Base-by-base conservation (phyloP, 2,797 vertebrate genomes). In the Sebastes taczanowskii region DNA sequence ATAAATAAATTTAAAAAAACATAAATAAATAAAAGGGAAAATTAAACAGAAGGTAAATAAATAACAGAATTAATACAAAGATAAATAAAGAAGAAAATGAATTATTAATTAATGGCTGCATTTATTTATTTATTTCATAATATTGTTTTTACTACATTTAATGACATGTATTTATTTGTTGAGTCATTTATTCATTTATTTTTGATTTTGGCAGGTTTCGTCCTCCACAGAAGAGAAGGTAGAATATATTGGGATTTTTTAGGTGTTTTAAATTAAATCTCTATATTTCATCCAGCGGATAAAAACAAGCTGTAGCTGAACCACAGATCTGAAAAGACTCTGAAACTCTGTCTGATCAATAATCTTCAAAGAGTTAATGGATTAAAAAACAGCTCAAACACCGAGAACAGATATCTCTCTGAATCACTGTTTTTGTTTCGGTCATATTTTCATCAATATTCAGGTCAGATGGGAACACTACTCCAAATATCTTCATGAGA, bases 341-440 rank as follows among this genome's bases (percentile, higher is more conserved):
- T 18, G 42, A 11, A 73, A 68, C 56, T 65, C 58, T 11, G 38
- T 34, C 16, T 65, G 32, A 80, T 82, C 63, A 42, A 69, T 77
- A 74, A 74, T 58, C 55, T 25, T 70, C 66, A 67, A 29, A 71
- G 46, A 27, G 5, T 61, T 11, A 27, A 4, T 11, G 22, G 46
- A 74, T 18, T 10, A 27, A 58, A 35, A 34, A 52, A 25, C 35
- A 4, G 5, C 73, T 70, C 46, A 14, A 58, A n/a, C 63, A 38
- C 34, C 3, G 20, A 62, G 22, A 30, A 20, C 7, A 18, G 18
- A 56, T 38, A 62, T 38, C 30, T 38, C 16, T 58, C 8, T 35
- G 29, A 53, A 13, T 35, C 20, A 34, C 42, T 4, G 59, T 13
- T 16, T 67, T 22, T 42, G 23, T 27, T 35, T 49, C 0, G 38